Base-by-base conservation (phyloP, 2,888 invertebrate genomes). In the Ichneumoninae sp. region DNA sequence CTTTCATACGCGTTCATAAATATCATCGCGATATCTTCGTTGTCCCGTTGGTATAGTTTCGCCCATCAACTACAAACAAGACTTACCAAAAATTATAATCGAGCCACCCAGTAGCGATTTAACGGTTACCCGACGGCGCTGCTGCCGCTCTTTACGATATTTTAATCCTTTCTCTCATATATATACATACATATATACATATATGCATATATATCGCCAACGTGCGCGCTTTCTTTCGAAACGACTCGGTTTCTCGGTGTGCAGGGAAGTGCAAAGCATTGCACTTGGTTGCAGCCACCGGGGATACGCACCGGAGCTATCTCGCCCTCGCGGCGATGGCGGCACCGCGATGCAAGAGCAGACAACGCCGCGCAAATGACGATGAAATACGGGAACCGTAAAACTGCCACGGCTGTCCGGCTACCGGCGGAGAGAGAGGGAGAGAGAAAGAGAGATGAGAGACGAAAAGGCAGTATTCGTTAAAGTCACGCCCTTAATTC, bases 311-410 rank as follows among this genome's bases (percentile, higher is more conserved):
- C 85, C 57, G 57, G 71, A 65, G 50, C 7, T 30, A 69, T 62
- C 65, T 62, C 33, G 66, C 60, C 62, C 57, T 47, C 30, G 62
- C 62, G 33, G 62, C 62, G 62, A 62, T 10, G 30, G 36, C 57
- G 69, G 62, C 26, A 26, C 80, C 16, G 70, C 10, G 71, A 69
- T 74, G 69, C 33, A 54, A 68, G 40, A 69, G 33, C 54, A 82
- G 84, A 78, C 80, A 71, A 69, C 80, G 65, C 80, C 65, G 81
- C 75, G 86, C 86, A 89, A 89, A 88, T 88, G 88, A 89, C 88
- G 89, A 88, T 89, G 88, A 90, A 89, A 89, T 88, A 88, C 84
- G 86, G 76, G 71, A 80, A 80, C 83, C 76, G 85, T 88, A 88
- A 89, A 89, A 87, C 85, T 82, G 84, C 81, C 82, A 74, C 40